Conservation (phyloP, 2,888 invertebrate genomes). For the Eilema depressum region DNA sequence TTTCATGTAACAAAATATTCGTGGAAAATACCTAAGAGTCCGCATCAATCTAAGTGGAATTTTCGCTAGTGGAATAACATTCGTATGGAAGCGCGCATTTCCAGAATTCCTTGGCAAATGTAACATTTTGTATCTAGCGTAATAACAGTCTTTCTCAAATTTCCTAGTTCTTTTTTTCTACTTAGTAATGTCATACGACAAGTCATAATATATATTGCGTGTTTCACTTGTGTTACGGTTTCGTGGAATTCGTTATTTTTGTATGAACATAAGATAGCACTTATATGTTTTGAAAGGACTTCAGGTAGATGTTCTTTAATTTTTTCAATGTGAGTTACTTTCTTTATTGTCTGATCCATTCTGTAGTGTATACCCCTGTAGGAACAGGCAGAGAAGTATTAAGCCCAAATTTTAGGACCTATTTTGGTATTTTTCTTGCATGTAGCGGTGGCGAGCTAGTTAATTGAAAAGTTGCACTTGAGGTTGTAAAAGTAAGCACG, state of each 20-base stretch:
- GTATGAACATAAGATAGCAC: too few species aligned
- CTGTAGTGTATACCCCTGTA: too few species aligned
- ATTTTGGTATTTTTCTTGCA: too few species aligned
- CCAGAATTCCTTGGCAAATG: slow-evolving; percentile 8
- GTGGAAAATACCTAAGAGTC: background rate
- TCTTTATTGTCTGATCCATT: too few species aligned
- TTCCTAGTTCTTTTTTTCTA: slow-evolving; percentile 6
- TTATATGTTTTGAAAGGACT: too few species aligned
- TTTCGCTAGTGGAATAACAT: slow-evolving; percentile 12
- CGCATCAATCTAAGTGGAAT: slow-evolving; percentile 12
- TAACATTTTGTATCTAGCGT: slow-evolving; percentile 2
- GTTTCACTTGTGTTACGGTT: background rate
- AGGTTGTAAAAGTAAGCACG: too few species aligned
- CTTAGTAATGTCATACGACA: background rate
- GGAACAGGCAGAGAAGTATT: too few species aligned
- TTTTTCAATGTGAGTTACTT: too few species aligned
- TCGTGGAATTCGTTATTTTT: background rate
- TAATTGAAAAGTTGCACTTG: too few species aligned
- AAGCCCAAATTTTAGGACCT: too few species aligned
- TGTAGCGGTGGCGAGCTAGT: too few species aligned
- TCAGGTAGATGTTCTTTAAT: too few species aligned
- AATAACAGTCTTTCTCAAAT: slow-evolving; percentile 5
- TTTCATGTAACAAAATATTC: slow-evolving; percentile 13
- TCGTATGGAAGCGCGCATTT: slow-evolving; percentile 7
- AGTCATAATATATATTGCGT: background rate